phyloP scores from a whole-genome alignment of 2,797 vertebrate species.

The Echeneis naucrates region DNA sequence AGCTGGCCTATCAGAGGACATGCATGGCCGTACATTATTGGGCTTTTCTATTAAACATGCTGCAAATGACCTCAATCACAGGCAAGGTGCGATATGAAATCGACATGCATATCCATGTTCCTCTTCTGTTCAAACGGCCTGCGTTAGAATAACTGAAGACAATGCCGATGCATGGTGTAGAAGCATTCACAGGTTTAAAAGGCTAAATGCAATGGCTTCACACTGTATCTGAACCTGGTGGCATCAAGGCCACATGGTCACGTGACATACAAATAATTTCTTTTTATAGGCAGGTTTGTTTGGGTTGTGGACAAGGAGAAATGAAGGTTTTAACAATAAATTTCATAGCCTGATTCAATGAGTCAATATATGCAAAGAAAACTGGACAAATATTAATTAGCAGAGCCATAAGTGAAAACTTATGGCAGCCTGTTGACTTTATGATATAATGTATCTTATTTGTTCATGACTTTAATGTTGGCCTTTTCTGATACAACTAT shows the following conservation, averaged over 20 bases:
- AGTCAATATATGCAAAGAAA: conserved; percentile 26
- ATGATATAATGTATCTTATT: conserved; percentile 19
- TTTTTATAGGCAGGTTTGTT: conserved; percentile 42
- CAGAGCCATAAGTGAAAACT: conserved; percentile 19
- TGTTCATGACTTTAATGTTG: conserved; percentile 8
- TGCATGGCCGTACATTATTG: conserved; percentile 35
- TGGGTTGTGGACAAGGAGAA: conserved; percentile 47
- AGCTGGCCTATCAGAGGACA: conserved; percentile 34
- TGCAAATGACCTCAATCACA: conserved; percentile 55
- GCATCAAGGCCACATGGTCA: conserved; percentile 1
- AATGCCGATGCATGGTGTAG: neutral
- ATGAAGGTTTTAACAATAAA: conserved; percentile 42
- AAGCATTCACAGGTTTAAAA: conserved; percentile 29
- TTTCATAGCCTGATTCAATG: conserved; percentile 21
- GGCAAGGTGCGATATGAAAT: conserved; percentile 27
- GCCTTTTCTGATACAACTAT: conserved; percentile 1
- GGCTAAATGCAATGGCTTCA: conserved; percentile 30
- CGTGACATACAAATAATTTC: conserved; percentile 25
- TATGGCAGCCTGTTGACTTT: neutral
- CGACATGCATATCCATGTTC: conserved; percentile 24
- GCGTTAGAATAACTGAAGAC: conserved; percentile 34
- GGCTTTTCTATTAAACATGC: conserved; percentile 39
- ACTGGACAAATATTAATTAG: conserved; percentile 18
- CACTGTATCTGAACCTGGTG: conserved; percentile 26
- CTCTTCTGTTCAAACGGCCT: conserved; percentile 36